Percentiles rank a stretch among this genome's conserved stretches.
phyloP scores from a whole-genome alignment of 2,113 vertebrate species.

The Hippocampus comes region DNA sequence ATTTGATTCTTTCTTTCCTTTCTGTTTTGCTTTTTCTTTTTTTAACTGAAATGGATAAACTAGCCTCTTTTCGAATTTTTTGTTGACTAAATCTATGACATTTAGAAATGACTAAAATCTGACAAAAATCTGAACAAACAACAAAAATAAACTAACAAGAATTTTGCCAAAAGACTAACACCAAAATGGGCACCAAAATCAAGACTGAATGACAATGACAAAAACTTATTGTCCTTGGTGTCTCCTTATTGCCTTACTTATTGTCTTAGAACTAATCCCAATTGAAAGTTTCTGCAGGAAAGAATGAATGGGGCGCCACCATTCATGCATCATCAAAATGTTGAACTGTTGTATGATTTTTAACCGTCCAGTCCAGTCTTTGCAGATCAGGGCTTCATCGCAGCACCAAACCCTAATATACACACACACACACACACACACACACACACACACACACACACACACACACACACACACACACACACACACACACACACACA shows the following conservation, averaged over 20 bases:
- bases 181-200: no score
- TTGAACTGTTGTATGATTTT: background rate
- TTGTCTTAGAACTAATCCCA: background rate
- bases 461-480: constrained; percentile 25
- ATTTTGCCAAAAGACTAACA: no score
- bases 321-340: background rate
- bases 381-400: background rate
- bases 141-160: no score
- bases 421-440: background rate
- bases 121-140: no score
- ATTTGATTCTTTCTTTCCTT: no score
- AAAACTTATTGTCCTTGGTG: no score
- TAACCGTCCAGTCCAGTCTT: background rate
- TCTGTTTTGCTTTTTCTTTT: no score
- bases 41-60: no score
- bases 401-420: background rate
- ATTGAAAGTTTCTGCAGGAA: background rate
- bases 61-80: no score
- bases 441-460: constrained; percentile 28
- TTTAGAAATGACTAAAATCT: no score
- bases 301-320: background rate
- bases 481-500: constrained; percentile 49
- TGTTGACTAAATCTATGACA: no score
- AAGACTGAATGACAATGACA: no score
- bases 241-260: background rate